phyloP scores from a whole-genome alignment of 2,888 invertebrate genomes.

The Rhamphomyia laevipes region DNA sequence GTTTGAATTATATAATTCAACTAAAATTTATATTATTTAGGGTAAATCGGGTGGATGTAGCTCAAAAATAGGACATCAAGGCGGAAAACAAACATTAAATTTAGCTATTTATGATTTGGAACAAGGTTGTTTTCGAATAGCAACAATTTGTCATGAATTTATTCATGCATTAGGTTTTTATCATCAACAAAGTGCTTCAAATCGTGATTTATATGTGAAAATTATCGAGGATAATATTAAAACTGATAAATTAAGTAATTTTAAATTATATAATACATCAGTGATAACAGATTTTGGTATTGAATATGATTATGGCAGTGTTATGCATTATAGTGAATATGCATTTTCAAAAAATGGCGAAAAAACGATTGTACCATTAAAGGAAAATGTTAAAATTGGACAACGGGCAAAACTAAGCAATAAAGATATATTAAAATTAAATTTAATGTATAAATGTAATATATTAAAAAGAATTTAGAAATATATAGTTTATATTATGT shows the following conservation, averaged over 20 bases:
- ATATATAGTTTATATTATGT: too few species aligned
- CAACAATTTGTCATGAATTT: slow-evolving; percentile 59
- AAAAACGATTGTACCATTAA: slow-evolving; percentile 49
- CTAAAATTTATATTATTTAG: neutral
- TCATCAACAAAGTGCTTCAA: slow-evolving; percentile 64
- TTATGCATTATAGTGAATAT: slow-evolving; percentile 64
- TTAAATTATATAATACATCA: slow-evolving; percentile 47
- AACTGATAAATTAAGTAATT: slow-evolving; percentile 52
- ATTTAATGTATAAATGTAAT: slow-evolving; percentile 16
- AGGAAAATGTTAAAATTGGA: slow-evolving; percentile 15
- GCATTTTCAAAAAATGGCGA: slow-evolving; percentile 58
- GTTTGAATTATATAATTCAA: neutral
- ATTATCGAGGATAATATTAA: slow-evolving; percentile 36
- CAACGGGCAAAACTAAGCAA: slow-evolving; percentile 14
- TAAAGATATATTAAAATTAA: slow-evolving; percentile 17
- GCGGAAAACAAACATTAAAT: slow-evolving; percentile 26
- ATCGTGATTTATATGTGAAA: slow-evolving; percentile 53
- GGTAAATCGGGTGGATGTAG: slow-evolving; percentile 46
- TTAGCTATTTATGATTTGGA: slow-evolving; percentile 13
- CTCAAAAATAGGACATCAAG: slow-evolving; percentile 57
- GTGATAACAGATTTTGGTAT: slow-evolving; percentile 50
- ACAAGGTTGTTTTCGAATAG: slow-evolving; percentile 23
- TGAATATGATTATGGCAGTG: slow-evolving; percentile 59
- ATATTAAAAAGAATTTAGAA: neutral
- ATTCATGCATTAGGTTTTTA: slow-evolving; percentile 64